Evolutionary conservation across 2,113 vertebrate genomes (phyloP).

Genomic region (Nymphicus hollandicus): DNA sequence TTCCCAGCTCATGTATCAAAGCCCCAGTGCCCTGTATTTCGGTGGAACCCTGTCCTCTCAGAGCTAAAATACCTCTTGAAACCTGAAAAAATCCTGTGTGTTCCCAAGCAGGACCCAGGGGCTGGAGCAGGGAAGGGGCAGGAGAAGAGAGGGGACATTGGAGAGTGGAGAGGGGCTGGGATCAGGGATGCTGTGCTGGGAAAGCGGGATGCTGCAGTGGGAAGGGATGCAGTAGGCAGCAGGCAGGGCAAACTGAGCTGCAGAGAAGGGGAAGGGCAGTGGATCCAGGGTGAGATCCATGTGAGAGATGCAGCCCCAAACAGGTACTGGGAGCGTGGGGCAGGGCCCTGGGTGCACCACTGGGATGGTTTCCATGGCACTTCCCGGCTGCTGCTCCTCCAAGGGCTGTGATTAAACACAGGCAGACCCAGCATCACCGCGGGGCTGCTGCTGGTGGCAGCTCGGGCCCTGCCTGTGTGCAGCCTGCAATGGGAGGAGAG

Average conservation of each 20-base stretch:
- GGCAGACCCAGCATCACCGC: background rate
- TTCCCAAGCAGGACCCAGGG: background rate
- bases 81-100: background rate
- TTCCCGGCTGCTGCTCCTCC: background rate
- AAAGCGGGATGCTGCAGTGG: rapidly evolving
- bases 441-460: background rate
- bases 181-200: background rate
- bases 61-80: background rate
- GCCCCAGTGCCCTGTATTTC: rapidly evolving
- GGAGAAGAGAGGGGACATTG: background rate
- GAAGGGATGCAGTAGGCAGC: background rate
- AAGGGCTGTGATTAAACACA: constrained; percentile 15
- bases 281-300: background rate
- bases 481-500: background rate
- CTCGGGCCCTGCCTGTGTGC: background rate
- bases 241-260: background rate
- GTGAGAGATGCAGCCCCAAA: background rate
- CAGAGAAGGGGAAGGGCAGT: background rate
- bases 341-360: background rate
- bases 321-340: background rate
- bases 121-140: background rate
- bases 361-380: background rate
- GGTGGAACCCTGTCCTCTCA: background rate
- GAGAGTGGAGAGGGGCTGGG: background rate
- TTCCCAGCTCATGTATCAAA: background rate